Base-by-base conservation (phyloP, 1,140 invertebrate genomes). In the Papilio xuthus region DNA sequence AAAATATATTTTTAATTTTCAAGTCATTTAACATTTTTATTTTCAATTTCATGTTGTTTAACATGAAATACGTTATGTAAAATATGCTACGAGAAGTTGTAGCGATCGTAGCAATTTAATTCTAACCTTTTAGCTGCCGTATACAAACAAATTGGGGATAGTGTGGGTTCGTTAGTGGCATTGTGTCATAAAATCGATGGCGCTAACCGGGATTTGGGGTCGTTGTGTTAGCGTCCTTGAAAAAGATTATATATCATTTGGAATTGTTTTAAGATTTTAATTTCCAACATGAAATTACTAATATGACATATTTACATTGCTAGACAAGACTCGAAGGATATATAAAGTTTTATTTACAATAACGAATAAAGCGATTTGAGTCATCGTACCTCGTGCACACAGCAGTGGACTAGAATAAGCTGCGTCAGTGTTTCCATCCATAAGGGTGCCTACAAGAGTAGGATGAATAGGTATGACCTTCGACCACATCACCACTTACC, bases 161-260 rank as follows among this genome's bases (percentile, higher is more conserved):
- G 56, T 60, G 56, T 60, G 6, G 56, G 56, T 23, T 60, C 56
- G 56, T 60, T 26, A 60, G 56, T 60, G 12, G 56, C 56, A 60
- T 60, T 60, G 20, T 60, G 56, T 60, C 56, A 26, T 60, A 60
- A 60, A 60, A 60, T 60, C 56, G 56, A 60, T 60, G 56, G 56
- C 23, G 56, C 10, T 26, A 60, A 60, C 56, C 56, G 56, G 56
- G 56, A 60, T 60, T 60, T 60, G 56, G 56, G 56, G 23, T 60
- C 23, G 56, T 13, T 13, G 20, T 60, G 56, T 60, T 15, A 60
- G 56, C 23, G 23, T 60, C 20, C 56, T 10, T 60, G 56, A 26
- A 60, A 60, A 26, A 26, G 56, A 20, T 60, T 60, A 60, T 60
- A 60, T 2, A 26, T 60, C 56, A 26, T 60, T 60, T 12, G 13